A percentile compares a stretch with the other conserved stretches of the same genome.
Evolutionary conservation across 2,888 invertebrate genomes (phyloP).

Genomic region (Bugula neritina): DNA sequence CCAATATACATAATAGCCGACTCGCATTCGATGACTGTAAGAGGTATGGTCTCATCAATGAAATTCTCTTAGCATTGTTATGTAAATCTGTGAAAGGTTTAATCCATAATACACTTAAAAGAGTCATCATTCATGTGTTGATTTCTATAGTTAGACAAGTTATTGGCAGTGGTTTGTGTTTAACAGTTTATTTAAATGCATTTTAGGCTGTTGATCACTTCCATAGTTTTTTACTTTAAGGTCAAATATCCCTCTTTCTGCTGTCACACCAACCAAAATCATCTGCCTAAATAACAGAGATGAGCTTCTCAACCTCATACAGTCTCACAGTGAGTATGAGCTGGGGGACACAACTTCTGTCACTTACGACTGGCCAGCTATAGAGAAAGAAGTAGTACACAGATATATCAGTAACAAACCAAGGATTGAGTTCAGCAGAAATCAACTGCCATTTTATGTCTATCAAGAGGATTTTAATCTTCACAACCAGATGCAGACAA

Average conservation of each 20-base stretch:
- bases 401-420: slow-evolving; percentile 25
- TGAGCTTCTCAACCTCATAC: not conserved
- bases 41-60: not conserved
- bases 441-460: slow-evolving; percentile 15
- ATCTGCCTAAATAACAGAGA: not conserved
- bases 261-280: not conserved
- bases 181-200: too few relatives aligned
- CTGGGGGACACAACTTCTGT: not conserved
- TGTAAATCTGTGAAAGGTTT: too few relatives aligned
- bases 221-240: too few relatives aligned
- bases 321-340: slow-evolving; percentile 21
- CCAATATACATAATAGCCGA: not conserved
- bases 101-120: too few relatives aligned
- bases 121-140: too few relatives aligned
- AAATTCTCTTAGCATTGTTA: too few relatives aligned
- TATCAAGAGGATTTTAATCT: slow-evolving; percentile 25
- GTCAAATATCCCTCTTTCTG: not conserved
- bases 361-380: slow-evolving; percentile 10
- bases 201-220: too few relatives aligned
- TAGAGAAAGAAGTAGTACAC: slow-evolving; percentile 19
- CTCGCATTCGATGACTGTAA: not conserved
- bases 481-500: slow-evolving; percentile 21
- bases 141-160: too few relatives aligned
- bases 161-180: too few relatives aligned
- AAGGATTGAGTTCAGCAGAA: not conserved